phyloP scores from a whole-genome alignment of 1,140 invertebrate genomes.

The Heliothis subflexa region DNA sequence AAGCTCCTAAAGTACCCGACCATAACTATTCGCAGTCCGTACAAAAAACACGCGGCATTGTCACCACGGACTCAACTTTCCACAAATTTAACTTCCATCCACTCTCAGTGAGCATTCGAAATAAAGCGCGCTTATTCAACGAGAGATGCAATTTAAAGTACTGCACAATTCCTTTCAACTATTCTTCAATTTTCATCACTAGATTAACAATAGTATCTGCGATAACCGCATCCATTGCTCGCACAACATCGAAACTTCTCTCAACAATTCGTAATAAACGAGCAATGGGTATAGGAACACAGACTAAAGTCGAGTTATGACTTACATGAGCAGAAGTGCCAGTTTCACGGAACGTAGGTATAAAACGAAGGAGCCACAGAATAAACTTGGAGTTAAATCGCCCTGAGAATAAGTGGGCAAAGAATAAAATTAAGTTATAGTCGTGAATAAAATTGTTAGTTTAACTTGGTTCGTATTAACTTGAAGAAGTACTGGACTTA shows the following conservation, averaged over 20 bases:
- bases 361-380: slow-evolving; percentile 40
- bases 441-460: slow-evolving; percentile 39
- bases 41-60: slow-evolving; percentile 7
- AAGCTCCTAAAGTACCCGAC: neutral
- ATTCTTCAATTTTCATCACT: slow-evolving; percentile 10
- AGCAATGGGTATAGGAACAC: neutral
- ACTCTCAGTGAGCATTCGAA: slow-evolving; percentile 37
- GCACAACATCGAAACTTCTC: neutral
- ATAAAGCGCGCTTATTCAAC: slow-evolving; percentile 41
- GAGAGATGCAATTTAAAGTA: slow-evolving; percentile 40
- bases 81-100: slow-evolving; percentile 32
- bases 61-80: slow-evolving; percentile 16
- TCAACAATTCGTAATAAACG: neutral
- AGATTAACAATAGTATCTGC: neutral
- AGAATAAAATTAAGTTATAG: slow-evolving; percentile 38
- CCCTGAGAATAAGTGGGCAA: slow-evolving; percentile 39
- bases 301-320: slow-evolving; percentile 23
- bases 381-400: slow-evolving; percentile 36
- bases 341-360: slow-evolving; percentile 36
- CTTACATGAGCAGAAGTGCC: slow-evolving; percentile 35
- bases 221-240: slow-evolving; percentile 19
- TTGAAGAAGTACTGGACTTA: slow-evolving; percentile 10
- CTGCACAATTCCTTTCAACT: slow-evolving; percentile 38
- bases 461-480: slow-evolving; percentile 23
- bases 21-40: neutral